Conservation (phyloP, 1,140 invertebrate genomes). For the Eueides isabella region DNA sequence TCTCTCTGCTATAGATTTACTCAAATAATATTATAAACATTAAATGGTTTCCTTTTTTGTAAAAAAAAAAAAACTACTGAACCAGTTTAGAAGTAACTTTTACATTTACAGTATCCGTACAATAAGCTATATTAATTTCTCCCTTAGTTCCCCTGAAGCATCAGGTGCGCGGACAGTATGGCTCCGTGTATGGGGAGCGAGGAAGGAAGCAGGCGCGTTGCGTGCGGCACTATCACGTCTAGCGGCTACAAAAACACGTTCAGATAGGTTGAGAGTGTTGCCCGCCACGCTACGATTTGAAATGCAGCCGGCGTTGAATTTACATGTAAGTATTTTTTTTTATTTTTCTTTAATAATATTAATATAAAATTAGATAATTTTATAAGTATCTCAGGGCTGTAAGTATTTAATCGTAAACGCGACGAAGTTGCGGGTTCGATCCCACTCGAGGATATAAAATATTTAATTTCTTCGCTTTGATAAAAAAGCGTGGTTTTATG, state of each 20-base stretch:
- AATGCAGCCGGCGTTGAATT: slow-evolving; percentile 70
- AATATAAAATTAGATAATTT: not conserved
- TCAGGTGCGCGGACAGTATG: slow-evolving; percentile 57
- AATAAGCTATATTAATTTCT: not conserved
- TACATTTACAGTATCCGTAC: not conserved
- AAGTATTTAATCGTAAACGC: too few species aligned
- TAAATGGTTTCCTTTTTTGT: too few species aligned
- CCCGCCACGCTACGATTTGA: slow-evolving; percentile 65
- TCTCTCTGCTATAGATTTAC: too few species aligned
- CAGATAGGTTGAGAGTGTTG: slow-evolving; percentile 52
- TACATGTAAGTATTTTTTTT: slow-evolving; percentile 50
- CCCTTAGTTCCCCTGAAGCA: slow-evolving; percentile 48
- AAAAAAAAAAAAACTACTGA: too few species aligned
- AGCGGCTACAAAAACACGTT: slow-evolving; percentile 50
- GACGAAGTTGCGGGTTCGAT: too few species aligned
- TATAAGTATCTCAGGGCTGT: not conserved
- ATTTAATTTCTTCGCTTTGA: too few species aligned
- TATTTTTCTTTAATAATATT: too few species aligned
- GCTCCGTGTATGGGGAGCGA: slow-evolving; percentile 65
- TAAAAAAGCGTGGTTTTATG: too few species aligned
- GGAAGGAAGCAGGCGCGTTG: slow-evolving; percentile 60
- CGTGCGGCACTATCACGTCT: slow-evolving; percentile 62
- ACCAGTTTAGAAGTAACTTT: too few species aligned
- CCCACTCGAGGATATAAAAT: too few species aligned
- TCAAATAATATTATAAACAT: too few species aligned